Conservation (phyloP, 2,113 vertebrate species). For the Lophochroa leadbeateri region DNA sequence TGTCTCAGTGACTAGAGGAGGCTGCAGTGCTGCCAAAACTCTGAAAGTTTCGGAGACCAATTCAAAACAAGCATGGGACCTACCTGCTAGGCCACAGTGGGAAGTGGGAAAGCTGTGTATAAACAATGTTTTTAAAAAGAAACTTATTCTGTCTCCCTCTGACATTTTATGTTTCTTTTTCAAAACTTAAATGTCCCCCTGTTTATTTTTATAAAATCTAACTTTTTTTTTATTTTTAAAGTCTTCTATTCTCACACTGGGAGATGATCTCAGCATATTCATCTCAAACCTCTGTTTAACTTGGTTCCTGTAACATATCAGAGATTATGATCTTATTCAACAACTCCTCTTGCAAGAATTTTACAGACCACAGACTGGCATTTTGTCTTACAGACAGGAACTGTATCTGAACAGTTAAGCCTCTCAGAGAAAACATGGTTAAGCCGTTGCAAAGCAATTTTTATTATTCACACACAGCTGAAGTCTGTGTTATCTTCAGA, state of each 20-base stretch:
- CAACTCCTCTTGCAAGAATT: neutral
- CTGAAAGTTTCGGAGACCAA: neutral
- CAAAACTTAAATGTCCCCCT: neutral
- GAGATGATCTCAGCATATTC: neutral
- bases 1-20: neutral
- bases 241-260: neutral
- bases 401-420: neutral
- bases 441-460: neutral
- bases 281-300: neutral
- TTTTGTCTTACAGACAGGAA: neutral
- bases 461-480: neutral
- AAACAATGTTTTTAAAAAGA: neutral
- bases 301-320: neutral
- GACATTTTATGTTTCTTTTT: neutral
- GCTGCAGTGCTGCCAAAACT: neutral
- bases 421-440: neutral
- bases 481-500: neutral
- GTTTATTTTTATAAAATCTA: neutral
- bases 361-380: fast-evolving
- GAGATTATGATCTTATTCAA: neutral
- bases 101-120: neutral
- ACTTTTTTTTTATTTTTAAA: neutral
- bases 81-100: neutral
- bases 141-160: neutral
- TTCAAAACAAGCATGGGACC: neutral